These are phyloP conservation scores for Dysmachus trigonus DNA, from an alignment of 2,888 invertebrate species.

Conservation along the genomic window DNA sequence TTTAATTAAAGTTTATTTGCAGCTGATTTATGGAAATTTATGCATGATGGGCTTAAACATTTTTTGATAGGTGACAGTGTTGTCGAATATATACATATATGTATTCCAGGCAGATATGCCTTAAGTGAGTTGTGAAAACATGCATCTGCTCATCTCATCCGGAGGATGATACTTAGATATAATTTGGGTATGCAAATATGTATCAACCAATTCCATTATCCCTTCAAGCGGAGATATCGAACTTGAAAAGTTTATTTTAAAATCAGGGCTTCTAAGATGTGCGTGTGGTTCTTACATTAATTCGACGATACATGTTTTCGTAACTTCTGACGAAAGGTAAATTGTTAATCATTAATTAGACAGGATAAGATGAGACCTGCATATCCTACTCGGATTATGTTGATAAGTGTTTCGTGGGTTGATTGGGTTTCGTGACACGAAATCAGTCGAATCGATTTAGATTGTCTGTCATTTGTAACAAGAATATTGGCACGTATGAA, in stretches of 20 bases:
- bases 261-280: background rate
- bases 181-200: background rate
- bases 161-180: background rate
- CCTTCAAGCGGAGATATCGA: background rate
- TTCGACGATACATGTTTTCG: background rate
- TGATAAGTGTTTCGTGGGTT: background rate
- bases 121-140: background rate
- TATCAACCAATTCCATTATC: background rate
- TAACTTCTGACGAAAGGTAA: background rate
- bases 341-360: background rate
- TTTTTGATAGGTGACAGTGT: background rate
- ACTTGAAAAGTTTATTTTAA: background rate
- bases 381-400: background rate
- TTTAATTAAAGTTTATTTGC: background rate
- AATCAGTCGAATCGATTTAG: background rate
- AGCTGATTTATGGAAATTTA: background rate
- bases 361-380: background rate
- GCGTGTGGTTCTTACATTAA: background rate
- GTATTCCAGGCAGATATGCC: background rate
- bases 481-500: background rate
- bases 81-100: background rate
- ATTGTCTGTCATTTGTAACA: background rate
- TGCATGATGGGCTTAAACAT: background rate
- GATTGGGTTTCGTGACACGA: background rate
- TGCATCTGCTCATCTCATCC: background rate